A percentile compares a stretch with the other conserved stretches of the same genome.
Conservation (phyloP, 1,140 invertebrate species). For the Euwallacea fornicatus region DNA sequence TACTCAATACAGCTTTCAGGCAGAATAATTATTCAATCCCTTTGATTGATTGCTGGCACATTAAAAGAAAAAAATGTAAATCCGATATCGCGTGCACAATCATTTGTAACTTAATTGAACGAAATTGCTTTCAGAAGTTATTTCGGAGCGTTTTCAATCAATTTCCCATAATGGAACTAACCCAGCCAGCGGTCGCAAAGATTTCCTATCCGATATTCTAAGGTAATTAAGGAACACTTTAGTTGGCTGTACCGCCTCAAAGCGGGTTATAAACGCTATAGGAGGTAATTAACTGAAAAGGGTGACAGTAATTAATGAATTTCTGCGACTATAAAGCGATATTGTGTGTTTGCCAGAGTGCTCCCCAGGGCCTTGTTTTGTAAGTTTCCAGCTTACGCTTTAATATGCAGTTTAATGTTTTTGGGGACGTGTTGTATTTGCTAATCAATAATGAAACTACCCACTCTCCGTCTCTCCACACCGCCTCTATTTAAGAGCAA, state of each 20-base stretch:
- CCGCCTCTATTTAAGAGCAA: no score
- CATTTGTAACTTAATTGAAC: slow-evolving; percentile 30
- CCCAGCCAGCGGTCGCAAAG: slow-evolving; percentile 10
- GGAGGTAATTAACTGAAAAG: slow-evolving; percentile 36
- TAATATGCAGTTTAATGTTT: slow-evolving; percentile 24
- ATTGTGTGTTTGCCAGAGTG: slow-evolving; percentile 33
- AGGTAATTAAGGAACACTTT: slow-evolving; percentile 38
- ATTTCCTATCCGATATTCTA: slow-evolving; percentile 31
- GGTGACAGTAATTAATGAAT: slow-evolving; percentile 39
- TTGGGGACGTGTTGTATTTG: background rate
- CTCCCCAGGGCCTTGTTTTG: slow-evolving; percentile 7
- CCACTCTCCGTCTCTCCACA: no score
- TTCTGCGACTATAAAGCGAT: slow-evolving; percentile 37
- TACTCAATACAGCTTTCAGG: no score
- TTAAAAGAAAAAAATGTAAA: background rate
- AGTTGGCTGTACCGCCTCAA: slow-evolving; percentile 31
- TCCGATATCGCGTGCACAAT: slow-evolving; percentile 6
- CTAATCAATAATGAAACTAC: no score
- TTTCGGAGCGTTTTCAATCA: slow-evolving; percentile 25
- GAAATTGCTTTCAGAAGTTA: slow-evolving; percentile 29
- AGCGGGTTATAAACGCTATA: slow-evolving; percentile 37
- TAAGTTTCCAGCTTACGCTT: slow-evolving; percentile 23
- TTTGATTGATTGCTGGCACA: no score
- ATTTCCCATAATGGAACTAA: slow-evolving; percentile 29
- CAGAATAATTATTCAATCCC: no score